These are phyloP conservation scores for Temnothorax curvispinosus DNA, from an alignment of 1,140 invertebrate species.

Conservation along the genomic window DNA sequence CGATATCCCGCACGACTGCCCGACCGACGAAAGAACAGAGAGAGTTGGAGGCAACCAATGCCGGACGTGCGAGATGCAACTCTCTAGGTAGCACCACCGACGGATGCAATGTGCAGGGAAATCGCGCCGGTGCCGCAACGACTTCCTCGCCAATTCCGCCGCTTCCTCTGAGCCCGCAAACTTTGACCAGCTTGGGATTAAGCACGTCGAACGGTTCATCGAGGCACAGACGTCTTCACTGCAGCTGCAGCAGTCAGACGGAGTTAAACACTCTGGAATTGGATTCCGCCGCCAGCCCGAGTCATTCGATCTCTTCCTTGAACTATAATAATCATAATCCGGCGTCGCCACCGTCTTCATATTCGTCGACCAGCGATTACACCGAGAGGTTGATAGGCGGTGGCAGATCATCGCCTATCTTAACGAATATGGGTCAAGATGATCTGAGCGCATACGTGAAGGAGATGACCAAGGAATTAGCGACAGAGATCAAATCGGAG, in stretches of 20 bases:
- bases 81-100: conserved; percentile 80
- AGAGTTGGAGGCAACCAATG: conserved; percentile 55
- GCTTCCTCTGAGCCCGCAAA: conserved; percentile 87
- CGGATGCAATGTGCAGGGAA: conserved; percentile 61
- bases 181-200: conserved; percentile 88
- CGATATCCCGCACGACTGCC: conserved; percentile 40
- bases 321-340: conserved; percentile 70
- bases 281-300: conserved; percentile 77
- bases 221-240: conserved; percentile 85
- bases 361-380: conserved; percentile 65
- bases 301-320: conserved; percentile 77
- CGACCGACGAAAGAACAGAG: conserved; percentile 63
- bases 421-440: conserved; percentile 87
- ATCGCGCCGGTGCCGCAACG: conserved; percentile 68
- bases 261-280: conserved; percentile 86
- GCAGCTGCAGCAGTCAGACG: conserved; percentile 90
- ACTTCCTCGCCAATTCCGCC: conserved; percentile 83
- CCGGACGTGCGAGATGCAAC: conserved; percentile 81
- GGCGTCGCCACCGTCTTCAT: conserved; percentile 69
- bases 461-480: conserved; percentile 91
- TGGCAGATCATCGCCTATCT: conserved; percentile 88
- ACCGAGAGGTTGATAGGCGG: conserved; percentile 70
- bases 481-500: conserved; percentile 93
- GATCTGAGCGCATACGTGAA: conserved; percentile 91
- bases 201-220: conserved; percentile 77